phyloP scores from a whole-genome alignment of 35 echinoderm and acorn worm genomes.

The Ophioderma brevispina region DNA sequence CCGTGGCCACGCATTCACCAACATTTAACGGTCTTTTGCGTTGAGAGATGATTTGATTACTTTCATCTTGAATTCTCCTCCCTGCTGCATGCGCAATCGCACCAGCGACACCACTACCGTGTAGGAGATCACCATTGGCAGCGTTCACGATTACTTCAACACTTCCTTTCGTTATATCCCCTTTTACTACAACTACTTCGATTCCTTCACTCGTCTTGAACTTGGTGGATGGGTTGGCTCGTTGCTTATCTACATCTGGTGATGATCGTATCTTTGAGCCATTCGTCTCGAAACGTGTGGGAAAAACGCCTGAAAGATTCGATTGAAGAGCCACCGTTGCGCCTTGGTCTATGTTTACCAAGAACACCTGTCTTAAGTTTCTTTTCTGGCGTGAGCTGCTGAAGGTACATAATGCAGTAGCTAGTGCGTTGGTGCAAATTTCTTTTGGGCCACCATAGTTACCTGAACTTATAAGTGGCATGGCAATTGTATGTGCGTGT shows the following conservation, averaged over 20 bases:
- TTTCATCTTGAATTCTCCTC: background rate
- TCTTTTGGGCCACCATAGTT: background rate
- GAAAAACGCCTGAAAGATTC: background rate
- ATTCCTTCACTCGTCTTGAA: too few relatives aligned
- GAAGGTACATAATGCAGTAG: background rate
- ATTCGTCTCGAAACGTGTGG: too few relatives aligned
- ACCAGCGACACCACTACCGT: conserved; percentile 21
- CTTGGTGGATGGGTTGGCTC: too few relatives aligned
- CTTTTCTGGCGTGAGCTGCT: background rate
- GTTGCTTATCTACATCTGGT: too few relatives aligned
- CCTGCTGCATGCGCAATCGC: conserved; percentile 19
- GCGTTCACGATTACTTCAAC: conserved; percentile 39
- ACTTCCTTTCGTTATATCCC: too few relatives aligned
- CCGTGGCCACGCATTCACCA: background rate
- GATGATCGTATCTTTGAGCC: too few relatives aligned
- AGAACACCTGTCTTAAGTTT: background rate
- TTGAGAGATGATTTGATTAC: background rate
- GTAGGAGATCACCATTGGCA: conserved; percentile 13
- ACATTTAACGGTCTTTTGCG: background rate
- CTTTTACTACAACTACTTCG: too few relatives aligned
- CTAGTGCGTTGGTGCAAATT: background rate
- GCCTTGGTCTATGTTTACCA: background rate
- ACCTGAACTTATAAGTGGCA: conserved; percentile 66
- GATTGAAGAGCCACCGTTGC: background rate
- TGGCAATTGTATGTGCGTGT: background rate